Evolutionary conservation across 2,888 invertebrate species (phyloP).

Genomic region (Bugulina stolonifera): DNA sequence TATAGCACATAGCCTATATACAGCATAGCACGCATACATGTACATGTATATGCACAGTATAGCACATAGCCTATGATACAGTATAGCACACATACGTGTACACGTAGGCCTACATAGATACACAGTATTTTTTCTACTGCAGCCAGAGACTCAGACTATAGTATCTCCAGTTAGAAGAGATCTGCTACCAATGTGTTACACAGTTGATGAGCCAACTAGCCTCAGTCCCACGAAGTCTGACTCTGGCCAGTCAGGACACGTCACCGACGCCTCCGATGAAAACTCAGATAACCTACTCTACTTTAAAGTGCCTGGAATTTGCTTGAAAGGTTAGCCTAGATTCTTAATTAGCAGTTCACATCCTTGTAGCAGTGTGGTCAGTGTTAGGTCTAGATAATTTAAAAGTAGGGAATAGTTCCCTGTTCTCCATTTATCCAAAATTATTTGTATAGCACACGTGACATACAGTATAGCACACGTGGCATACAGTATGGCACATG

Average conservation of each 20-base stretch:
- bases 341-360: too few species aligned
- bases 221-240: not conserved
- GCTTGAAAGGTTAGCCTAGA: not conserved
- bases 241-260: not conserved
- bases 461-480: too few species aligned
- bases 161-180: not conserved
- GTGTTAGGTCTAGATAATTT: too few species aligned
- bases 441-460: too few species aligned
- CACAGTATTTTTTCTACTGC: too few species aligned
- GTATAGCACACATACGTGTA: not conserved
- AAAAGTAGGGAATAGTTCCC: too few species aligned
- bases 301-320: constrained; percentile 1
- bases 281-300: constrained; percentile 4
- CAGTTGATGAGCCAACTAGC: not conserved
- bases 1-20: too few species aligned
- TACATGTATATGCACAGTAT: not conserved
- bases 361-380: too few species aligned
- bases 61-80: not conserved
- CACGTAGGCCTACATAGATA: too few species aligned
- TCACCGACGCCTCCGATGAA: not conserved
- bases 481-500: too few species aligned
- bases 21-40: too few species aligned
- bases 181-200: not conserved
- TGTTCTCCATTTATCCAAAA: too few species aligned
- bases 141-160: not conserved